phyloP scores from a whole-genome alignment of 2,888 invertebrate species.

The Tiliacea aurago region DNA sequence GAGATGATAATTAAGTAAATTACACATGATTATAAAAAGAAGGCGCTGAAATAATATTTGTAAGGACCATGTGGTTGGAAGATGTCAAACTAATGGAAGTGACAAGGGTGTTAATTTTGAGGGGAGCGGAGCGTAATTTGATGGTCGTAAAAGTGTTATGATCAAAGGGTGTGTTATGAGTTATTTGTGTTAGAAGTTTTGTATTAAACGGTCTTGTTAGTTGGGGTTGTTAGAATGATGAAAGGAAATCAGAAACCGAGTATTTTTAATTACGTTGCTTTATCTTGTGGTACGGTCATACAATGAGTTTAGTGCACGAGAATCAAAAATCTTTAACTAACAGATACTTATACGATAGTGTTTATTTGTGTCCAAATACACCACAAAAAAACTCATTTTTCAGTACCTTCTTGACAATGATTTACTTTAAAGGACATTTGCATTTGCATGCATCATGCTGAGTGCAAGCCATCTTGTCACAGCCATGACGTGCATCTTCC shows the following conservation, averaged over 20 bases:
- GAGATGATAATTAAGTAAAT: constrained; percentile 65
- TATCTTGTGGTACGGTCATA: not conserved
- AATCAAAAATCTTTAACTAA: not conserved
- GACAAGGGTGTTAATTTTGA: constrained; percentile 62
- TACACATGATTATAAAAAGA: constrained; percentile 80
- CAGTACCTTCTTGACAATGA: not conserved
- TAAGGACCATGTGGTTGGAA: constrained; percentile 76
- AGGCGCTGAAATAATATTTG: constrained; percentile 85
- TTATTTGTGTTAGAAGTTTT: constrained; percentile 35
- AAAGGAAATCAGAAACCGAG: constrained; percentile 15
- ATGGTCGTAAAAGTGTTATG: constrained; percentile 47
- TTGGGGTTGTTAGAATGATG: not conserved
- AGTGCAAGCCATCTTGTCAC: too few relatives aligned
- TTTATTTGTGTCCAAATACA: too few relatives aligned
- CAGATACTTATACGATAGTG: not conserved
- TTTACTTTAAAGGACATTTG: not conserved
- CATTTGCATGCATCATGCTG: too few relatives aligned
- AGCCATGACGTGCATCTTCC: too few relatives aligned
- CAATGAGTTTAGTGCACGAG: not conserved
- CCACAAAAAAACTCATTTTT: not conserved
- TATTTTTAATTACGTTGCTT: not conserved
- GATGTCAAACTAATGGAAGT: constrained; percentile 72
- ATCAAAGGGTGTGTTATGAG: constrained; percentile 51
- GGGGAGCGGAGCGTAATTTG: constrained; percentile 37
- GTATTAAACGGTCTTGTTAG: constrained; percentile 23